Evolutionary conservation across 1,140 invertebrate species (phyloP), one percentile per base, ranked within the genome.

Genomic region (Drosophila aff.): DNA sequence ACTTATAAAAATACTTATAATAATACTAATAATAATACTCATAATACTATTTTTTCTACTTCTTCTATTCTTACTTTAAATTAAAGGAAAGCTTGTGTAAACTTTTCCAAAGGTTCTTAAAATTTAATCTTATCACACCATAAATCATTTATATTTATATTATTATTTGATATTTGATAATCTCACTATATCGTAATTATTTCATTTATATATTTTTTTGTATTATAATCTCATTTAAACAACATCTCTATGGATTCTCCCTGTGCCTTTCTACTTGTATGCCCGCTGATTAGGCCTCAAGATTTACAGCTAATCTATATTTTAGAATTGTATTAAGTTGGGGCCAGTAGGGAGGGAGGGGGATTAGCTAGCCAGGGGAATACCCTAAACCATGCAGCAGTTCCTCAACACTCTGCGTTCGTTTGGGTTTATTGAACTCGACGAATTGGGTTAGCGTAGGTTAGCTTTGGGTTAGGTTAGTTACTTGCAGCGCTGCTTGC

Each of bases 241-340:
- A 0, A 33, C 13, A 16, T 57, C 18, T 23, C 9, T 2, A 16
- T 16, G 11, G 7, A 38, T 68, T 65, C 16, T 43, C 21, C 10
- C 28, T 13, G 31, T 69, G 62, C 28, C 21, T 8, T 44, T 44
- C 13, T 46, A 55, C 26, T 58, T 61, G 57, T 50, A 28, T 60
- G 74, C 55, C 53, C 49, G 52, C 81, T 85, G 82, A 85, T 85
- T 85, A 85, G 82, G 68, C 78, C 36, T 49, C 18, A 72, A 57
- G 82, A 85, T 85, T 85, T 85, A 82, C 82, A 82, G 82, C 82
- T 85, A 85, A 86, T 85, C 82, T 85, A 82, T 85, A 82, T 82
- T 86, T 85, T 65, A 84, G 60, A 68, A 84, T 68, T 72, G 52
- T 76, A 43, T 26, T 58, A 26, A n/a, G 15, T 41, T 0, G 18